phyloP scores from a whole-genome alignment of 1,140 invertebrate genomes.

The Lepidurus couesii region DNA sequence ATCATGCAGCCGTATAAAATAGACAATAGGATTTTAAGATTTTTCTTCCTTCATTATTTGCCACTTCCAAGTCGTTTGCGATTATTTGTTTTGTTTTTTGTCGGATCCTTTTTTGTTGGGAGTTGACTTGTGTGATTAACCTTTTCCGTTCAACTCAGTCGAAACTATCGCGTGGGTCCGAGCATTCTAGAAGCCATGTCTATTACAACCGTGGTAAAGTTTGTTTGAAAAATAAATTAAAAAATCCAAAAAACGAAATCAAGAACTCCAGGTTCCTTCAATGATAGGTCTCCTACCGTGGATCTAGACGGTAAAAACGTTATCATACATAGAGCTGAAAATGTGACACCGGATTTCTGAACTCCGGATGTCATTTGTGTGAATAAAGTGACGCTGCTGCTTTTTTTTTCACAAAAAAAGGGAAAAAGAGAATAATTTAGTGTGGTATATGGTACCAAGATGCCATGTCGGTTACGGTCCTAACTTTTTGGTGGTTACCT shows the following conservation, averaged over 20 bases:
- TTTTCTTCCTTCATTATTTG: neutral
- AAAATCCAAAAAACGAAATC: slow-evolving; percentile 15
- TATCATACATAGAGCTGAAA: neutral
- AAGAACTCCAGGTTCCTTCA: neutral
- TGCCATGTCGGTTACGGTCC: slow-evolving; percentile 7
- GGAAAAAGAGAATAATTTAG: neutral
- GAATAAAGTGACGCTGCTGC: neutral
- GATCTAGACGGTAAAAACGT: neutral
- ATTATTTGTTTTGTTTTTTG: neutral
- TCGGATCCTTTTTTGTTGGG: neutral
- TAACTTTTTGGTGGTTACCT: slow-evolving; percentile 22
- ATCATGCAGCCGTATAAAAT: neutral
- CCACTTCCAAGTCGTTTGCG: neutral
- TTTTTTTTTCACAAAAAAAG: neutral
- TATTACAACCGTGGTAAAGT: no score
- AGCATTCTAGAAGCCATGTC: no score
- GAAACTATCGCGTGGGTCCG: neutral
- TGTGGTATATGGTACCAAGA: slow-evolving; percentile 17
- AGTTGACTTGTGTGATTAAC: neutral
- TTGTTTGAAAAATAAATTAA: neutral
- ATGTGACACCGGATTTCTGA: slow-evolving; percentile 15
- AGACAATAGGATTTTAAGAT: neutral
- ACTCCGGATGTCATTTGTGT: slow-evolving; percentile 10
- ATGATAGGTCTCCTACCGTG: neutral
- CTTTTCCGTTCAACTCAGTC: neutral